Conservation (phyloP, 2,797 vertebrate species). For the Falco peregrinus region DNA sequence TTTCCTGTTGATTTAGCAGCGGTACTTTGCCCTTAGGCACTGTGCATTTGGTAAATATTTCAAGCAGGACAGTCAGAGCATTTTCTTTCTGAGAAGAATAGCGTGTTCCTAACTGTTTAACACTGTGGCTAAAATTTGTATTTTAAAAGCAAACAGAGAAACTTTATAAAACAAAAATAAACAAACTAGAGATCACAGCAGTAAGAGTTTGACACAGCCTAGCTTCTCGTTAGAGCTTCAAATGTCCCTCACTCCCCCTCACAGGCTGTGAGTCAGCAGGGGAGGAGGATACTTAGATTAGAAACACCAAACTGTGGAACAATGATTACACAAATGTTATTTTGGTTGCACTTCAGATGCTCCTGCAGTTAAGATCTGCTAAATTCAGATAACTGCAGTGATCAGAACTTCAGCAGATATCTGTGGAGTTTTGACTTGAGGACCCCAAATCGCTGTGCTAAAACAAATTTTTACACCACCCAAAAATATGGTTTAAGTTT, state of each 20-base stretch:
- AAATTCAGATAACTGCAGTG: not conserved
- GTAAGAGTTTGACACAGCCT: conserved; percentile 40
- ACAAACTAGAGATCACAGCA: not conserved
- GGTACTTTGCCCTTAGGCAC: conserved; percentile 10
- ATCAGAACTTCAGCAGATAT: not conserved
- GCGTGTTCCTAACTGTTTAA: conserved; percentile 43
- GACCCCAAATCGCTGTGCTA: not conserved
- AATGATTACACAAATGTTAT: conserved; percentile 63
- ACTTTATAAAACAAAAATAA: conserved; percentile 24
- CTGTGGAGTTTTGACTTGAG: not conserved
- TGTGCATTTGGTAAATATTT: conserved; percentile 3
- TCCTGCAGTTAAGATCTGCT: conserved; percentile 34
- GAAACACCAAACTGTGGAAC: conserved; percentile 61
- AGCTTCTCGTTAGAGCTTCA: conserved; percentile 16
- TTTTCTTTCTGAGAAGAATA: conserved; percentile 18
- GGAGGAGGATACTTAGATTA: conserved; percentile 68
- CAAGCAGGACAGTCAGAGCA: not conserved
- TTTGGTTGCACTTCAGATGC: conserved; percentile 57
- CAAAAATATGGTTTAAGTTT: not conserved
- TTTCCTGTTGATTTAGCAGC: conserved; percentile 2
- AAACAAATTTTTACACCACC: not conserved
- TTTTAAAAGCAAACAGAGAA: conserved; percentile 59
- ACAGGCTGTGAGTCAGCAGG: conserved; percentile 63
- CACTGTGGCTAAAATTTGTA: conserved; percentile 46
- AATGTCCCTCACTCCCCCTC: conserved; percentile 65